Conservation (phyloP, 2,113 vertebrate species). For the Hyperopisus bebe region DNA sequence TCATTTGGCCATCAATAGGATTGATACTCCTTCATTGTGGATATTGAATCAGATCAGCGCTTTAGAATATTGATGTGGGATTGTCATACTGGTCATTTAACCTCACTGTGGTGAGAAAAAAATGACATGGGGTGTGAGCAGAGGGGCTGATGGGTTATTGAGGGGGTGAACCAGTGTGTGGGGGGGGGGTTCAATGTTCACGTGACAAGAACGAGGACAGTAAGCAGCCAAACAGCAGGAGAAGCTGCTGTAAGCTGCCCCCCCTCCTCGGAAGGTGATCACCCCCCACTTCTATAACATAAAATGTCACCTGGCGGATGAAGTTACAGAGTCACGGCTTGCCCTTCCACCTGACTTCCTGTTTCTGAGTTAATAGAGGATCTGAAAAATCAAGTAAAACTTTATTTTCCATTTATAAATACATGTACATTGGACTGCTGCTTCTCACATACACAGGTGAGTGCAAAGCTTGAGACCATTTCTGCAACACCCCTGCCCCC, state of each 20-base stretch:
- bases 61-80: not conserved
- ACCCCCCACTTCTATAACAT: not conserved
- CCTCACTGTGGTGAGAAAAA: not conserved
- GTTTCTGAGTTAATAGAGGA: not conserved
- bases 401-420: too few species aligned
- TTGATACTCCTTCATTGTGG: not conserved
- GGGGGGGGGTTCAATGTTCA: not conserved
- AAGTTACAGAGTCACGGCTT: not conserved
- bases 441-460: not conserved
- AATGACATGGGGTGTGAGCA: not conserved
- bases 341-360: not conserved
- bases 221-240: not conserved
- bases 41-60: not conserved
- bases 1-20: not conserved
- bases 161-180: not conserved
- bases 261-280: not conserved
- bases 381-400: not conserved
- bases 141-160: not conserved
- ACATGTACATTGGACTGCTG: not conserved
- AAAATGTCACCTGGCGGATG: not conserved
- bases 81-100: not conserved
- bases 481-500: not conserved
- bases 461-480: not conserved
- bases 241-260: not conserved
- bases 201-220: not conserved